A percentile compares a stretch with the other conserved stretches of the same genome.
phyloP scores from a whole-genome alignment of 2,888 invertebrate species.

The Hydraecia micacea region DNA sequence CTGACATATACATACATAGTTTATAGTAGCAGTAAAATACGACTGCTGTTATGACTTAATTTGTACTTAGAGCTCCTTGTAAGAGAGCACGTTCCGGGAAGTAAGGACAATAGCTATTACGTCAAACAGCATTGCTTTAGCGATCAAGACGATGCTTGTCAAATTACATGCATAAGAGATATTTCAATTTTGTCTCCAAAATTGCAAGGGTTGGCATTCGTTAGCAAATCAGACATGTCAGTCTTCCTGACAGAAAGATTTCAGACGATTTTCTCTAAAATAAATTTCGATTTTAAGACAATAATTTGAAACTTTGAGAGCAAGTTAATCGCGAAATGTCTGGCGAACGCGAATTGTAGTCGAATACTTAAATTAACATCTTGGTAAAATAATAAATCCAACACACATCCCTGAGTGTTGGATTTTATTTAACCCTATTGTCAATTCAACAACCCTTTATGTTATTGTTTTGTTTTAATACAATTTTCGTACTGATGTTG shows the following conservation, averaged over 20 bases:
- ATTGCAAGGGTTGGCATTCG: neutral
- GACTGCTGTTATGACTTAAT: neutral
- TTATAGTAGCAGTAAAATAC: neutral
- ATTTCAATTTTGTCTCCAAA: neutral
- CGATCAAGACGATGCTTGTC: neutral
- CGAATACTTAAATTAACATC: neutral
- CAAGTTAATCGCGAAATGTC: neutral
- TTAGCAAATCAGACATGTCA: neutral
- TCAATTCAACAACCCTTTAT: neutral
- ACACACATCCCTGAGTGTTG: neutral
- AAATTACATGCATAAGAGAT: neutral
- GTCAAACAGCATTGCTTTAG: neutral
- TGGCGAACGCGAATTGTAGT: too few relatives aligned
- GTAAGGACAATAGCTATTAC: neutral
- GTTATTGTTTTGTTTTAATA: neutral
- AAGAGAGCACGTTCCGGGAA: neutral
- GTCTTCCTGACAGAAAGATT: too few relatives aligned
- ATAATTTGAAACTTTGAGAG: neutral
- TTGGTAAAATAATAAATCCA: too few relatives aligned
- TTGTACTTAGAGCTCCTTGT: neutral
- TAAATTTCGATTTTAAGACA: neutral
- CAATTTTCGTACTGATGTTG: neutral
- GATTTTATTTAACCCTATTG: constrained; percentile 10
- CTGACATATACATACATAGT: neutral
- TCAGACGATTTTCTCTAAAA: neutral